Evolutionary conservation across 2,888 invertebrate species (phyloP), one percentile per base, ranked within the genome.

Genomic region (Byasa hedistus): DNA sequence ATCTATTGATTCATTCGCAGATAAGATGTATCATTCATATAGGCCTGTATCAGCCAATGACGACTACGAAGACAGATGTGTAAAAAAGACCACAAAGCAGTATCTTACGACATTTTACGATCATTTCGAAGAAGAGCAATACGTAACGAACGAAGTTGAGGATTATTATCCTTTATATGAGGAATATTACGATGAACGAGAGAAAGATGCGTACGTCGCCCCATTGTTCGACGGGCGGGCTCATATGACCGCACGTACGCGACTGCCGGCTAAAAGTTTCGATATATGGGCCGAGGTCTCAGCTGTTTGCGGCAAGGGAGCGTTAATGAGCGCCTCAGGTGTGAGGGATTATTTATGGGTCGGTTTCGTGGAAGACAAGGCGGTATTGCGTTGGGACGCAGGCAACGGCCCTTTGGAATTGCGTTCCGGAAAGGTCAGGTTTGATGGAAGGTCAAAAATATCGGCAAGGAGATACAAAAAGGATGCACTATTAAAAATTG

Each of bases 231-330:
- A 91, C 68, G 90, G 91, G 10, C 78, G 76, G 39, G 87, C 90
- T 44, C 76, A 82, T 57, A 85, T 91, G 74, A 85, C 79, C 48
- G 87, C 87, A 55, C 83, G 87, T n/a, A 77, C 79, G 27, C 78
- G 84, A 69, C 72, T 91, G 69, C 89, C 91, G 2, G 86, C 88
- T 61, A 88, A 89, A 73, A 82, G 84, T 61, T 91, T 91, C 70
- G 91, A 91, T 74, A 86, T 91, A 72, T 89, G 87, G 89, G 90
- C 89, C 17, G 91, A 91, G 72, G 87, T 91, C 32, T 86, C 90
- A 5, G 79, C 87, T 12, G 87, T 88, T 54, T 91, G 91, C 69
- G 85, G 84, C 4, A 79, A 81, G 68, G 91, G 91, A 15, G 81
- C 89, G 52, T 75, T 91, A 69, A 70, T 91, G 61, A 89, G 86